These are phyloP conservation scores for Onychostruthus taczanowskii DNA, from an alignment of 2,113 vertebrate genomes.

Conservation along the genomic window DNA sequence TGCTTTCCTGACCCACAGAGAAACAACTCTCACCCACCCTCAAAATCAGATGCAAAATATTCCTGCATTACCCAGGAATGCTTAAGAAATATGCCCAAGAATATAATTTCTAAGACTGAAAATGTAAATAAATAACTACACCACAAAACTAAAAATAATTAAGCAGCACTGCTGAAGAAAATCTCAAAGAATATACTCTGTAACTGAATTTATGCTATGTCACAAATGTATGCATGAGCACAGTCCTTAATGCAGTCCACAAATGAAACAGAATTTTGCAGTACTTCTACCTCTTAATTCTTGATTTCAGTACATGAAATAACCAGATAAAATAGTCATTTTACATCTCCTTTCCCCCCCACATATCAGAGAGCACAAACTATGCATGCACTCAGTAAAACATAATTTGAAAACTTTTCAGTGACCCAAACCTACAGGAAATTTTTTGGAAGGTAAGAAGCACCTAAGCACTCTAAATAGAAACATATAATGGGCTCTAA, in stretches of 20 bases:
- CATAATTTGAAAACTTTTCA: neutral
- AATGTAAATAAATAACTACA: neutral
- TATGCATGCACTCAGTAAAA: neutral
- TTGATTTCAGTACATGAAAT: neutral
- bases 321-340: neutral
- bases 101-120: neutral
- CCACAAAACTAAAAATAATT: neutral
- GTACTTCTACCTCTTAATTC: neutral
- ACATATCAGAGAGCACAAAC: neutral
- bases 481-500: neutral
- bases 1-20: conserved; percentile 13
- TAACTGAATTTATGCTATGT: neutral
- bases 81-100: neutral
- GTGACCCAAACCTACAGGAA: neutral
- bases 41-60: neutral
- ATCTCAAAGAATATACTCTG: neutral
- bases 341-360: neutral
- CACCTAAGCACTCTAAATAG: neutral
- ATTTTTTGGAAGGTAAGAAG: neutral
- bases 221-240: neutral
- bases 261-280: neutral
- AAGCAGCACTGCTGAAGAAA: neutral
- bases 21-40: neutral
- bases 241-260: neutral
- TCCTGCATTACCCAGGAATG: neutral